These are phyloP conservation scores for Drosophila varians DNA, from an alignment of 1,140 invertebrate species.

Conservation along the genomic window DNA sequence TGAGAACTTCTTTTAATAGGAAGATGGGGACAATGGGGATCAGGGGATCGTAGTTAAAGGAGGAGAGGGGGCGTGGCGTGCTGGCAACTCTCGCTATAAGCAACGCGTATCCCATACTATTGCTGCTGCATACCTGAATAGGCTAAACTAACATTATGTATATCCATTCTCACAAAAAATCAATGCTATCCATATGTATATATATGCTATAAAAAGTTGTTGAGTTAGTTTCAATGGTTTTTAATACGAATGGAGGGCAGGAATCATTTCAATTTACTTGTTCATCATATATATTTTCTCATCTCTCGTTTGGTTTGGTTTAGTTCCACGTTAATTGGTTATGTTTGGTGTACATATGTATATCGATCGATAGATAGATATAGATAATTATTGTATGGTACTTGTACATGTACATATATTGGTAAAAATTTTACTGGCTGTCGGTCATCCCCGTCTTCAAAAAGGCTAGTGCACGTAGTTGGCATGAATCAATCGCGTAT, in stretches of 20 bases:
- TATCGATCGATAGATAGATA: slow-evolving; percentile 44
- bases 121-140: slow-evolving; percentile 37
- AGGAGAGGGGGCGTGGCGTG: slow-evolving; percentile 30
- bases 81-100: slow-evolving; percentile 55
- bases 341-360: slow-evolving; percentile 8
- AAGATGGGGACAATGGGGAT: slow-evolving; percentile 1
- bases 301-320: slow-evolving; percentile 56
- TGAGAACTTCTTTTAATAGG: slow-evolving; percentile 45
- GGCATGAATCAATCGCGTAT: slow-evolving; percentile 28
- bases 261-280: slow-evolving; percentile 83
- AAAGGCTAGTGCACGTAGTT: slow-evolving; percentile 64
- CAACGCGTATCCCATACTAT: slow-evolving; percentile 38
- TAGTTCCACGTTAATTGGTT: slow-evolving; percentile 56
- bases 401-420: slow-evolving; percentile 67
- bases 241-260: slow-evolving; percentile 83
- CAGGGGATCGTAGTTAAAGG: background rate
- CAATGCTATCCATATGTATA: slow-evolving; percentile 63
- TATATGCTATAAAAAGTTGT: slow-evolving; percentile 76
- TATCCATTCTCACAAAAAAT: slow-evolving; percentile 66
- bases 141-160: slow-evolving; percentile 54
- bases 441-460: slow-evolving; percentile 32
- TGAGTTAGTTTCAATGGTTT: slow-evolving; percentile 80
- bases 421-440: slow-evolving; percentile 63
- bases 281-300: slow-evolving; percentile 51
- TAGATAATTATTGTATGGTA: slow-evolving; percentile 57